A percentile compares a stretch with the other conserved stretches of the same genome.
Evolutionary conservation across 1,140 invertebrate species (phyloP).

Genomic region (Drosophila eugracilis): DNA sequence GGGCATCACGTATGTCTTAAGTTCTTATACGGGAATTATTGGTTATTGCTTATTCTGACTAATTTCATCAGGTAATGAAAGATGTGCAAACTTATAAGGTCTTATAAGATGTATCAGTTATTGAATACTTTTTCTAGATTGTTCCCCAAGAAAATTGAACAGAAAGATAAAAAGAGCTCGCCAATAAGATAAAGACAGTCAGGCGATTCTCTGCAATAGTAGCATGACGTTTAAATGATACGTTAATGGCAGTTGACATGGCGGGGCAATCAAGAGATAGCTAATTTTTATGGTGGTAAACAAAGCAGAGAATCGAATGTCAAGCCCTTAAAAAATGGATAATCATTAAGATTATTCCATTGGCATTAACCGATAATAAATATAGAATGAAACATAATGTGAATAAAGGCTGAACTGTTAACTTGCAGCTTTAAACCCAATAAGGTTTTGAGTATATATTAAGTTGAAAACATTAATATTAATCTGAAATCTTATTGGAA

Average conservation of each 20-base stretch:
- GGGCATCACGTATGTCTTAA: background rate
- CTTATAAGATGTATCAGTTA: too few relatives aligned
- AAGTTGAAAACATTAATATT: too few relatives aligned
- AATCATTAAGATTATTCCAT: background rate
- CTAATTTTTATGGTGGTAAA: background rate
- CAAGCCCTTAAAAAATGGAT: background rate
- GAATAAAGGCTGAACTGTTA: too few relatives aligned
- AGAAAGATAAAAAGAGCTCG: slow-evolving; percentile 2
- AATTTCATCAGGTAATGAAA: background rate
- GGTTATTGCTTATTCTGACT: too few relatives aligned
- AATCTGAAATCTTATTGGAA: too few relatives aligned
- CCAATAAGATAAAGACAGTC: slow-evolving; percentile 12
- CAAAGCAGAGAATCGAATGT: background rate
- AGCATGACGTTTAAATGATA: slow-evolving; percentile 30
- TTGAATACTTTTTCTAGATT: too few relatives aligned
- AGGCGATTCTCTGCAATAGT: slow-evolving; percentile 7
- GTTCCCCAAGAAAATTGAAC: too few relatives aligned
- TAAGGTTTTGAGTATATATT: too few relatives aligned
- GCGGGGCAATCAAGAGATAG: slow-evolving; percentile 18
- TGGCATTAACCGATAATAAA: background rate
- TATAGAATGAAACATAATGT: too few relatives aligned
- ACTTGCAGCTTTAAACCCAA: too few relatives aligned
- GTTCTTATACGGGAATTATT: too few relatives aligned
- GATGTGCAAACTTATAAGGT: too few relatives aligned
- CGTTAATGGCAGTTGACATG: slow-evolving; percentile 41